Percentiles rank a stretch among this genome's conserved stretches.
Conservation (phyloP, 1,140 invertebrate genomes). For the Eueides isabella region DNA sequence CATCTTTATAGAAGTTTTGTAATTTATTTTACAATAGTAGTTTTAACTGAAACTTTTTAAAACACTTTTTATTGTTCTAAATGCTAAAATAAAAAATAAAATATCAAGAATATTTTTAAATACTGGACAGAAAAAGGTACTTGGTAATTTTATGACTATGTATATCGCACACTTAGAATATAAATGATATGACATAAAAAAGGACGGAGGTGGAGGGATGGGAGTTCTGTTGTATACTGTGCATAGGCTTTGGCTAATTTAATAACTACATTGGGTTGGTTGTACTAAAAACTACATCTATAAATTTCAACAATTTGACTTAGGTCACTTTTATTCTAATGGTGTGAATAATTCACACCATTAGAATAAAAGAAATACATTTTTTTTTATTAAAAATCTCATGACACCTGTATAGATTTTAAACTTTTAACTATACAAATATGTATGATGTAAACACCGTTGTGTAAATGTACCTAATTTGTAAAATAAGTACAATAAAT, state of each 20-base stretch:
- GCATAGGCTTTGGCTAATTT: too few relatives aligned
- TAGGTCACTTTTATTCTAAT: background rate
- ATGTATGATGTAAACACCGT: background rate
- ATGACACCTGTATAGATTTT: background rate
- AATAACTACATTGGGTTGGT: too few relatives aligned
- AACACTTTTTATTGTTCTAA: background rate
- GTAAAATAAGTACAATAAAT: too few relatives aligned
- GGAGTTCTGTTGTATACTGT: too few relatives aligned
- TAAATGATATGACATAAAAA: background rate
- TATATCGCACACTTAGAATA: background rate
- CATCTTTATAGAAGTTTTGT: background rate
- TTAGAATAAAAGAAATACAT: too few relatives aligned
- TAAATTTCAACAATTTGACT: background rate
- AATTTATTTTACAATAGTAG: background rate
- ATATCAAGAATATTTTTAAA: constrained; percentile 2
- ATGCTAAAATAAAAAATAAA: background rate
- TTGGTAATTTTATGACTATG: background rate
- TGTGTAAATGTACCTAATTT: background rate
- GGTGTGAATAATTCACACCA: too few relatives aligned
- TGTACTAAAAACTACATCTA: too few relatives aligned
- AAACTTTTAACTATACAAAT: background rate
- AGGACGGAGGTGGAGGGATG: too few relatives aligned
- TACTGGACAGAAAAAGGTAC: background rate
- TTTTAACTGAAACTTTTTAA: background rate
- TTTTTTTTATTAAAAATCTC: too few relatives aligned